These are phyloP conservation scores for Mycalesis mineus DNA, from an alignment of 2,888 invertebrate genomes.

Conservation along the genomic window DNA sequence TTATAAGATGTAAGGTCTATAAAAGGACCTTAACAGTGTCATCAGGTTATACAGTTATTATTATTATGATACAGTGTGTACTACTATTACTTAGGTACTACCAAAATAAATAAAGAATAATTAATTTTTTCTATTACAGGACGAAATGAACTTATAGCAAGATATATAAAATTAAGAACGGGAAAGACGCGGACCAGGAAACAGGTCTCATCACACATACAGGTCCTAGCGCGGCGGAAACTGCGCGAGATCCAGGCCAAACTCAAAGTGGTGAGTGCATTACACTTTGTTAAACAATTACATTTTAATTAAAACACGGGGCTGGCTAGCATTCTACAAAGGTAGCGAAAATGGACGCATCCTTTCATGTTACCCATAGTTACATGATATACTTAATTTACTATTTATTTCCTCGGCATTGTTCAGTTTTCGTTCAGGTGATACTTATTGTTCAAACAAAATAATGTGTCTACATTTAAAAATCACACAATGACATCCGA, in stretches of 20 bases:
- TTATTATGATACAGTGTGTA: too few species aligned
- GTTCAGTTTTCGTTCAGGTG: too few species aligned
- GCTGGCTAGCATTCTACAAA: constrained; percentile 4
- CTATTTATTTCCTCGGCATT: too few species aligned
- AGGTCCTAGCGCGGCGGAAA: constrained; percentile 99
- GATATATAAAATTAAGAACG: constrained; percentile 99
- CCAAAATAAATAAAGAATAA: too few species aligned
- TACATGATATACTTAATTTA: too few species aligned
- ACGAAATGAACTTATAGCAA: constrained; percentile 99
- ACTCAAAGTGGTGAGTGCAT: constrained; percentile 93
- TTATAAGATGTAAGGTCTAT: too few species aligned
- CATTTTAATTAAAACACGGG: constrained; percentile 24
- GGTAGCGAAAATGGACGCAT: constrained; percentile 1
- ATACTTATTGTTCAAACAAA: too few species aligned
- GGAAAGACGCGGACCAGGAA: constrained; percentile 99
- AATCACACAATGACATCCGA: too few species aligned
- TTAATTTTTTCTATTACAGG: constrained; percentile 81
- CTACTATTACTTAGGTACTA: too few species aligned
- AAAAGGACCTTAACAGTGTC: too few species aligned
- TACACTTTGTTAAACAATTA: constrained; percentile 18
- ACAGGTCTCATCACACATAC: constrained; percentile 99
- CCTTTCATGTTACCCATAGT: background rate
- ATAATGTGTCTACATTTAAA: too few species aligned
- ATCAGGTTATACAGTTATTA: too few species aligned
- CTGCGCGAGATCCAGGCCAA: constrained; percentile 98